Conservation (phyloP, 2,888 invertebrate genomes). For the Plagiodera versicolora region DNA sequence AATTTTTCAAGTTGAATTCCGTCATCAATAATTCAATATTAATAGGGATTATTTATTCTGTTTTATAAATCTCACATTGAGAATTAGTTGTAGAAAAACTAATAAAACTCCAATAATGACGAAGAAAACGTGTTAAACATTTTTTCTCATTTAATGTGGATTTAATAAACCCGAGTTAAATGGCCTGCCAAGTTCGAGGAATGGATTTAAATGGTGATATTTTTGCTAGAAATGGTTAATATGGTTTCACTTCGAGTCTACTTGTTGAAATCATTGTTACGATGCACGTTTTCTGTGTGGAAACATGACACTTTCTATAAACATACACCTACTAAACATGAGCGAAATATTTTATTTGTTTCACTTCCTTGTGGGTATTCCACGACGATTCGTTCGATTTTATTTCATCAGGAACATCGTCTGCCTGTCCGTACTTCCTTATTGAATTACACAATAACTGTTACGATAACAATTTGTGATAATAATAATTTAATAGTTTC, state of each 20-base stretch:
- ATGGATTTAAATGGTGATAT: constrained; percentile 30
- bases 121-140: constrained; percentile 30
- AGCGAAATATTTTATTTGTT: neutral
- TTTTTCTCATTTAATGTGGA: constrained; percentile 30
- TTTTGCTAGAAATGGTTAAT: constrained; percentile 33
- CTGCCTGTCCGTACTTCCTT: too few relatives aligned
- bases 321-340: constrained; percentile 25
- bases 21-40: neutral
- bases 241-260: constrained; percentile 21
- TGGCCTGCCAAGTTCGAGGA: constrained; percentile 34
- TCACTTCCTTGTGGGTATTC: neutral
- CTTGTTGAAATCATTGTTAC: constrained; percentile 11
- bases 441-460: too few relatives aligned
- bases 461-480: too few relatives aligned
- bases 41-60: too few relatives aligned
- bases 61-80: too few relatives aligned
- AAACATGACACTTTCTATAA: constrained; percentile 36
- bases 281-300: constrained; percentile 21
- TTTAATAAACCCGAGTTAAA: constrained; percentile 31
- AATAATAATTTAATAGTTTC: too few relatives aligned
- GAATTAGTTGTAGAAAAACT: too few relatives aligned
- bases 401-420: too few relatives aligned
- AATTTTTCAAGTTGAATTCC: neutral
- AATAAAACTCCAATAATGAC: constrained; percentile 25
- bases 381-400: too few relatives aligned